phyloP scores from a whole-genome alignment of 2,888 invertebrate genomes.

The Pseudolycoriella hygida region DNA sequence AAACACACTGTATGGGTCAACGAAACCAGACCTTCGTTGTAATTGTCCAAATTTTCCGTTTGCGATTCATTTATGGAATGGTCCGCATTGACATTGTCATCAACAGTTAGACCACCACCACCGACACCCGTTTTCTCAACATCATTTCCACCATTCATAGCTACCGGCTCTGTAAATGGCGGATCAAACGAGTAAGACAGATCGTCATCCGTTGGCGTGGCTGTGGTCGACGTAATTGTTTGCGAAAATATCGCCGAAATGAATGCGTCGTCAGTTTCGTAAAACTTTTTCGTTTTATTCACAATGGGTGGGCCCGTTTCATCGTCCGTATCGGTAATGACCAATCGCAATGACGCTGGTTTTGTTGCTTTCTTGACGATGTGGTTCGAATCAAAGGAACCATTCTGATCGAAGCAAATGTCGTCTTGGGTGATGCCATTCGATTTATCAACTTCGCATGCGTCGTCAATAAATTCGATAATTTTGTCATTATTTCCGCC shows the following conservation, averaged over 20 bases:
- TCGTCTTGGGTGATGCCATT: too few relatives aligned
- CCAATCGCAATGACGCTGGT: too few relatives aligned
- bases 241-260: constrained; percentile 6
- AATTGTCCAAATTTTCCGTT: constrained; percentile 4
- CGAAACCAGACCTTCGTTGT: neutral
- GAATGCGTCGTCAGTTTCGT: constrained; percentile 6
- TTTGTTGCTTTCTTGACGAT: too few relatives aligned
- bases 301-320: neutral
- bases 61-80: neutral
- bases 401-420: too few relatives aligned
- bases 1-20: neutral
- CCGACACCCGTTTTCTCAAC: neutral
- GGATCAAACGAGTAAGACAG: neutral
- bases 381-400: too few relatives aligned
- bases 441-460: too few relatives aligned
- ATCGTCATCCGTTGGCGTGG: constrained; percentile 7
- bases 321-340: neutral
- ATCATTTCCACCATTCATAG: neutral
- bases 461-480: too few relatives aligned
- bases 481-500: too few relatives aligned
- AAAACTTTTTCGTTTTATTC: constrained; percentile 6
- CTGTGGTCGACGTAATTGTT: constrained; percentile 7
- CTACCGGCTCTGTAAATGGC: neutral
- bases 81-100: neutral
- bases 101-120: neutral